Evolutionary conservation across 2,113 vertebrate species (phyloP).

Genomic region (Syngnathus scovelli): DNA sequence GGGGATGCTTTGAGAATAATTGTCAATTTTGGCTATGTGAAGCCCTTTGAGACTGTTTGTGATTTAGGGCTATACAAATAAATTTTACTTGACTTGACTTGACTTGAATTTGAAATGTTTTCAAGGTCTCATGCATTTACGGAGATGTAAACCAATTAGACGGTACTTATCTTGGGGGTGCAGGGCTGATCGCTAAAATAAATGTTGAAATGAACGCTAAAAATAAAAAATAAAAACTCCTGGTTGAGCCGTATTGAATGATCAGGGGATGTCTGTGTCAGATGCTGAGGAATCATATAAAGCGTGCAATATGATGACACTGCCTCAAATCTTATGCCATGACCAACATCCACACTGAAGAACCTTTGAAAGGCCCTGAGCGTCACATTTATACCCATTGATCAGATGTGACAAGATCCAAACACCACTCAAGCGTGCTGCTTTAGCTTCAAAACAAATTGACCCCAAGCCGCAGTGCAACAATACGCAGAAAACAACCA

Average conservation of each 20-base stretch:
- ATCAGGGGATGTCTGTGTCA: conserved; percentile 3
- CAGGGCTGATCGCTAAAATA: neutral
- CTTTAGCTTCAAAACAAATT: conserved; percentile 14
- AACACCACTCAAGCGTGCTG: conserved; percentile 1
- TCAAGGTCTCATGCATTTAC: neutral
- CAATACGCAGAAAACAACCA: conserved; percentile 15
- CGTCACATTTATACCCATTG: neutral
- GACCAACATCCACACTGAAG: conserved; percentile 11
- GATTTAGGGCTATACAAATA: too few relatives aligned
- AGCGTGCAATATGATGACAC: neutral
- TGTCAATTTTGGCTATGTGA: too few relatives aligned
- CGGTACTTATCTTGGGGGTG: neutral
- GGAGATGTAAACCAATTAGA: neutral
- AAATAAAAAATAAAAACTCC: conserved; percentile 2
- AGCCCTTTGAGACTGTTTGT: too few relatives aligned
- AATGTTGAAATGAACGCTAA: neutral
- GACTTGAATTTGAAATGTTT: neutral
- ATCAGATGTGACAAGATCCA: conserved; percentile 5
- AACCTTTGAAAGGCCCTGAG: neutral
- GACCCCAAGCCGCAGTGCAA: conserved; percentile 13
- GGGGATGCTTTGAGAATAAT: too few relatives aligned
- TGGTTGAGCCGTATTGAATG: neutral
- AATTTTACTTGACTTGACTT: too few relatives aligned
- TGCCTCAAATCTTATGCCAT: conserved; percentile 5
- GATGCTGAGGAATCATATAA: conserved; percentile 1